Base-by-base conservation (phyloP, 2,113 vertebrate species). In the Corythornis cristatus region DNA sequence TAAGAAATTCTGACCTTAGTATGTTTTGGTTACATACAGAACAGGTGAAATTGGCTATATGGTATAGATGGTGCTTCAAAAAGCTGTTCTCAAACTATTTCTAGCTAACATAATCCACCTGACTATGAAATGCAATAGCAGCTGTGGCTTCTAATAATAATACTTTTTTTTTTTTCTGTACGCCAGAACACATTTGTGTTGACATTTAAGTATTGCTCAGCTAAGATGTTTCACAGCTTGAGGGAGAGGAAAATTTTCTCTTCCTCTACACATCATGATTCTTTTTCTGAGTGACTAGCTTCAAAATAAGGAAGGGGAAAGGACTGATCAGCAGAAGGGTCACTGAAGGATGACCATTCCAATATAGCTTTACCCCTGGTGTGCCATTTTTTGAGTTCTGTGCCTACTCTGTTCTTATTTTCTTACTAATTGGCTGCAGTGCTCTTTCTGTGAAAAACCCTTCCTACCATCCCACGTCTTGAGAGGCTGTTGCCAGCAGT, bases 81-180 rank as follows among this genome's bases (percentile, higher is more conserved):
- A 29, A 86, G 18, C 46, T 66, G 8, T 92, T 90, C 28, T 76
- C 33, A 57, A 84, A 62, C 20, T 73, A 51, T 56, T 92, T 95
- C 50, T 67, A 46, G 70, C 66, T 25, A 54, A 66, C 33, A 22
- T 87, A 85, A 79, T 93, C 56, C 42, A 85, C 66, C 37, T 93
- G 80, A 86, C 61, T 92, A 28, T 60, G 71, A 95, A 93, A 89
- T 87, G 50, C n/a, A 87, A 51, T 56, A 85, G 31, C 86, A 89
- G 83, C 91, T 92, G 62, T 87, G 62, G 73, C 73, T 93, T 95
- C 84, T 91, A 71, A 91, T 85, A 95, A 54, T 90, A 93, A 72
- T 88, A 48, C 15, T 17, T 78, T 74, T 22, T 79, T 23, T 71
- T 79, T 66, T 76, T 92, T 92, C 43, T 82, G 11, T 83, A 77